Evolutionary conservation across 2,888 invertebrate genomes (phyloP).

Genomic region (Odontomyia ornata): DNA sequence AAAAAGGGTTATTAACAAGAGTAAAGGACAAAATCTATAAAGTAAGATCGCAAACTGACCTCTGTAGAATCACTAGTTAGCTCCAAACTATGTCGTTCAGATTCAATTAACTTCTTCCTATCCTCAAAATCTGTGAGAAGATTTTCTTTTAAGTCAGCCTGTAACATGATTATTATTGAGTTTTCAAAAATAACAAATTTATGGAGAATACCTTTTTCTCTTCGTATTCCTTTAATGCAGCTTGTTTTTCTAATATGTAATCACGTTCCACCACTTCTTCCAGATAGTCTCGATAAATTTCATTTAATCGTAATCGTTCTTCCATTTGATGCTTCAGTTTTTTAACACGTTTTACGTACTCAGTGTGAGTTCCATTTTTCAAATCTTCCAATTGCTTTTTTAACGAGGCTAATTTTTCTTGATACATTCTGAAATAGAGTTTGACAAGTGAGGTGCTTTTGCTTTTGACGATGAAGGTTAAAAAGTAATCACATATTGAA

Average conservation of each 20-base stretch:
- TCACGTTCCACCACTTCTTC: conserved; percentile 88
- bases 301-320: conserved; percentile 81
- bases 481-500: background rate
- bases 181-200: background rate
- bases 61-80: conserved; percentile 88
- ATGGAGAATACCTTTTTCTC: conserved; percentile 78
- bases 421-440: conserved; percentile 75
- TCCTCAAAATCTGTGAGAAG: conserved; percentile 92
- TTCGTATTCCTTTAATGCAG: conserved; percentile 91
- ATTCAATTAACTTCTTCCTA: conserved; percentile 87
- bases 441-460: too few species aligned
- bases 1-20: background rate
- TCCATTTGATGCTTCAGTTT: conserved; percentile 83
- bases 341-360: conserved; percentile 82
- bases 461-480: background rate
- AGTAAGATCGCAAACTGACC: conserved; percentile 61
- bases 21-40: background rate
- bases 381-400: conserved; percentile 91
- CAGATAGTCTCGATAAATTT: conserved; percentile 81
- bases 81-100: conserved; percentile 88
- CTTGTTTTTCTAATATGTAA: conserved; percentile 86
- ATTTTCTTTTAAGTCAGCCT: conserved; percentile 82
- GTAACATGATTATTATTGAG: background rate
- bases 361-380: conserved; percentile 85
- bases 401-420: conserved; percentile 87